Evolutionary conservation across 1,140 invertebrate genomes (phyloP), one percentile per base, ranked within the genome.

Genomic region (Calliopsis andreniformis): DNA sequence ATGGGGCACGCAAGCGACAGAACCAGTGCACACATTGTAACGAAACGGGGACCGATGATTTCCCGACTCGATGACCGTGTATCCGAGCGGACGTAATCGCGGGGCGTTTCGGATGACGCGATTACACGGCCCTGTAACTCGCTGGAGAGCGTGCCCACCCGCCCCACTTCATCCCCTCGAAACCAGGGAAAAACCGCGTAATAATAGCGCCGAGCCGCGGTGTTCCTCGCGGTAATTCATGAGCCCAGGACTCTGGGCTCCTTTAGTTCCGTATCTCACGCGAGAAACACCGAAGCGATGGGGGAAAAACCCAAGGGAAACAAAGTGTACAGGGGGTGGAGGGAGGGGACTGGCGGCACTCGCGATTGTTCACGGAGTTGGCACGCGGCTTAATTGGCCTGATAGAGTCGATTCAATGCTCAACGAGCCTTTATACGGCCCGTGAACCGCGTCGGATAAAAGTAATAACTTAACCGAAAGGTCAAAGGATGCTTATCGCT

Each of bases 391-490:
- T 83, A 83, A 83, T 82, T 83, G 80, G 80, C 49, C 80, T 75
- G 82, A 83, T 83, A 82, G 58, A 67, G 55, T 70, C 69, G 76
- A 82, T 82, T 82, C 69, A 70, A 79, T 83, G 59, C 76, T 75
- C 69, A 47, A 83, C 69, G 76, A 79, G 69, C 30, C 59, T 75
- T 62, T 78, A 66, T 71, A 25, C 59, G 23, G 25, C 68, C 68
- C 71, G 45, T 76, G 61, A 67, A 66, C 80, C 32, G 43, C 61
- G 72, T 45, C 51, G 79, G 80, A 82, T 82, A 82, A 82, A 82
- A 78, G 80, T 82, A 82, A 82, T 82, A 82, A 82, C 75, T 82
- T 82, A 67, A 78, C 35, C 51, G 75, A 82, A 82, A 82, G 79
- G 80, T 82, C 75, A 78, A 61, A 78, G 67, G 80, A 62, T 45